phyloP scores from a whole-genome alignment of 2,797 vertebrate species.

The Hydrolagus colliei region DNA sequence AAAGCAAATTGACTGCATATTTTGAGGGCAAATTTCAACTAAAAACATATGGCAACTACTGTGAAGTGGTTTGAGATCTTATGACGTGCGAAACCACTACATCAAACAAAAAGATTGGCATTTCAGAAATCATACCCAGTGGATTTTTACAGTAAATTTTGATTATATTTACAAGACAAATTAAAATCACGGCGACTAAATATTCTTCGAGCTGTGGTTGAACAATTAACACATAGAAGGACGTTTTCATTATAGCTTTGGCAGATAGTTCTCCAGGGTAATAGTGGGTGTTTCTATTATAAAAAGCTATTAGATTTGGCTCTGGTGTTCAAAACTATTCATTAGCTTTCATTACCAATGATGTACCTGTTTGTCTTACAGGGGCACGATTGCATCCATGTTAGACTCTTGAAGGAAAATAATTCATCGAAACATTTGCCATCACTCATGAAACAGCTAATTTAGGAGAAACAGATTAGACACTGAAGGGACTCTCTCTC shows the following conservation, averaged over 20 bases:
- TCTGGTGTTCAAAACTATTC: constrained; percentile 20
- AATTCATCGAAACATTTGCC: constrained; percentile 23
- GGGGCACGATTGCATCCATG: neutral
- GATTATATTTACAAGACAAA: neutral
- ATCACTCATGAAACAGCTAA: neutral
- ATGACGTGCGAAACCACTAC: too few relatives aligned
- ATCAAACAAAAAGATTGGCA: too few relatives aligned
- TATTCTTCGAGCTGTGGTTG: neutral
- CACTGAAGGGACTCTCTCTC: too few relatives aligned
- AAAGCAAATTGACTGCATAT: too few relatives aligned
- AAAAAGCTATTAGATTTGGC: constrained; percentile 14
- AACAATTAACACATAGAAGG: neutral
- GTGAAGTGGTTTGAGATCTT: too few relatives aligned
- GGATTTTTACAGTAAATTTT: neutral
- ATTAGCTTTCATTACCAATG: neutral
- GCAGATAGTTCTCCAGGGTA: neutral
- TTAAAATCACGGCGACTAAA: neutral
- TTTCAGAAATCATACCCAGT: too few relatives aligned
- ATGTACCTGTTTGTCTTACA: constrained; percentile 26
- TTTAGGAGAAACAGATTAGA: neutral
- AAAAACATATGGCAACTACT: too few relatives aligned
- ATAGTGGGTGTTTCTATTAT: neutral
- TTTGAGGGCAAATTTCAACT: too few relatives aligned
- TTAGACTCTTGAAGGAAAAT: constrained; percentile 21
- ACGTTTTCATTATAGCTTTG: neutral